Evolutionary conservation across 2,113 vertebrate genomes (phyloP), one percentile per base, ranked within the genome.

Genomic region (Neotoma lepida): DNA sequence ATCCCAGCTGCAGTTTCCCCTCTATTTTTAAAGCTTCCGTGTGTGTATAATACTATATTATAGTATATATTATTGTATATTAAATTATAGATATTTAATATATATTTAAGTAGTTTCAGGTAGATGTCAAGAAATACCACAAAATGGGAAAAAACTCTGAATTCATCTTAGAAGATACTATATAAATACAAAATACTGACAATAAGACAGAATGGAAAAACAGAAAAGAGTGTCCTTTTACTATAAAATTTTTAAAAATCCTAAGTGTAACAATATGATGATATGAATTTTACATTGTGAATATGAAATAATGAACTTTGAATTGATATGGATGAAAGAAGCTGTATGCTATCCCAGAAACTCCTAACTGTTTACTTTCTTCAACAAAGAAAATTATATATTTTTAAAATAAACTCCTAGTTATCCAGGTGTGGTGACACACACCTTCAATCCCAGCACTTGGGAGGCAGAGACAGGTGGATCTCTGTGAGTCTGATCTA

Each of bases 251-350:
- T 35, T 76, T 35, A 9, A 44, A 58, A 18, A 49, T 35, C 17
- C 18, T 88, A 85, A 78, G 41, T 39, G 20, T 64, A 78, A 78
- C 3, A 49, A 61, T 6, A 46, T 87, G 93, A 71, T 3, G 6
- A n/a, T 58, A 58, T 58, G 51, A 88, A 41, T 9, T 66, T 89
- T 66, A 89, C 13, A 95, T 74, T 41, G 39, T 71, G 63, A 64
- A 94, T 71, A 84, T 66, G 35, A 73, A 96, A 51, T 68, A 41
- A 93, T 88, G 20, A 86, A 93, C 44, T 85, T 73, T 54, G 49
- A 95, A 89, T 44, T 44, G 17, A 73, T 80, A 56, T 80, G 22
- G 54, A 77, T 93, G 4, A 95, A 93, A 87, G 1, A 33, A 76
- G 49, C 4, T 30, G 17, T 81, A 86, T 44, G 91, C 41, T 41